A percentile compares a stretch with the other conserved stretches of the same genome.
Evolutionary conservation across 2,797 vertebrate species (phyloP).

Genomic region (Argya squamiceps): DNA sequence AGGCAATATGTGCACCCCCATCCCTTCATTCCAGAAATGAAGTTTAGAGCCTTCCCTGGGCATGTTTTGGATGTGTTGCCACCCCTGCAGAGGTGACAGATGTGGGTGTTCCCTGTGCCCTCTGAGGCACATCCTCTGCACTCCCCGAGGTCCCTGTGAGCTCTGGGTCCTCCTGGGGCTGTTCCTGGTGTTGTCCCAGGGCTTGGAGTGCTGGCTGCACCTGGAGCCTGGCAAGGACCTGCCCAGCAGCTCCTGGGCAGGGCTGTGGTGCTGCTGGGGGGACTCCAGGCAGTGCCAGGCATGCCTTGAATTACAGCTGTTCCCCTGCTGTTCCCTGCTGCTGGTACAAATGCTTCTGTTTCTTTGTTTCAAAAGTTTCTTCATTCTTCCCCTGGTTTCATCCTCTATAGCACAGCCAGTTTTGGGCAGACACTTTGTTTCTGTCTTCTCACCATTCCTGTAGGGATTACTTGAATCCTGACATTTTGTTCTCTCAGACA

Average conservation of each 20-base stretch:
- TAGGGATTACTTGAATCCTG: background rate
- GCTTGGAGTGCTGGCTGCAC: background rate
- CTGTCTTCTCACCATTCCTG: background rate
- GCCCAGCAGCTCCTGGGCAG: background rate
- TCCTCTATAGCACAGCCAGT: background rate
- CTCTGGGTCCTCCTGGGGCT: background rate
- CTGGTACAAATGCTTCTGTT: background rate
- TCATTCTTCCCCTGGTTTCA: background rate
- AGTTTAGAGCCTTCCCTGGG: background rate
- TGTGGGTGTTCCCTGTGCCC: background rate
- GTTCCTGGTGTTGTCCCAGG: fast-evolving
- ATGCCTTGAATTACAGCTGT: background rate
- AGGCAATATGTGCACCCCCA: fast-evolving
- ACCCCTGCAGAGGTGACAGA: background rate
- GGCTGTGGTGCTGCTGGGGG: background rate
- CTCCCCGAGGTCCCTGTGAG: fast-evolving
- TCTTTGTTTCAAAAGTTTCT: background rate
- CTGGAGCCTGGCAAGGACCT: background rate
- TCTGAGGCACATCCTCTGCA: background rate
- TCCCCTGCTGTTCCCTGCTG: background rate
- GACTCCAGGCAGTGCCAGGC: background rate
- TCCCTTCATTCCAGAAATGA: background rate
- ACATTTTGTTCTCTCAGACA: background rate
- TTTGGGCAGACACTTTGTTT: background rate
- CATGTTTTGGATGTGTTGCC: background rate